Conservation (phyloP, 2,888 invertebrate genomes). For the Morinoia aosen region DNA sequence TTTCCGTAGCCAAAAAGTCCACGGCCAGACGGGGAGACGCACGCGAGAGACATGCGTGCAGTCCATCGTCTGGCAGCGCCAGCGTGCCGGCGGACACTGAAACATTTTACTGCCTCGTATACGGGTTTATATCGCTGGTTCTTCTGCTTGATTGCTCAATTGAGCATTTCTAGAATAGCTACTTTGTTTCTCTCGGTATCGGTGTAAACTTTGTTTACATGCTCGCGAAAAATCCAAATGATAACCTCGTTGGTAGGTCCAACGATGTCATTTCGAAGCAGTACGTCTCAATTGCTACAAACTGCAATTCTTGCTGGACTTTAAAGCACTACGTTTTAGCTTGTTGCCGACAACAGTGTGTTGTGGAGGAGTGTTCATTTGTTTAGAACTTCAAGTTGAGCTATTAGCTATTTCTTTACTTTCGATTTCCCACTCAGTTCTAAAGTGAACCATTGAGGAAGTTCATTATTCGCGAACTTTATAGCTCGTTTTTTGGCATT, state of each 20-base stretch:
- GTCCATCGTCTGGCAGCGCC: neutral
- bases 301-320: neutral
- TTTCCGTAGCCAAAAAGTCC: too few species aligned
- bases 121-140: neutral
- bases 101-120: neutral
- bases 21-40: too few species aligned
- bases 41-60: neutral
- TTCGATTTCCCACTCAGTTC: too few species aligned
- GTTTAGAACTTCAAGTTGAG: too few species aligned
- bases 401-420: too few species aligned
- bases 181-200: neutral
- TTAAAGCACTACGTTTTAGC: too few species aligned
- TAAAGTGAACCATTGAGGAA: too few species aligned
- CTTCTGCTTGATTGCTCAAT: slow-evolving; percentile 17
- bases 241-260: neutral
- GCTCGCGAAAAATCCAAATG: neutral
- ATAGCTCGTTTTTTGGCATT: too few species aligned
- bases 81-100: neutral
- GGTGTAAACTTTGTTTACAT: neutral
- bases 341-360: too few species aligned
- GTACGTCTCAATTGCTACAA: neutral
- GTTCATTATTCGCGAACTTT: too few species aligned
- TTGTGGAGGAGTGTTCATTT: too few species aligned
- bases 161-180: neutral
- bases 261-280: neutral